Evolutionary conservation across 2,888 invertebrate species (phyloP), one percentile per base, ranked within the genome.

Genomic region (Sarcophaga rosellei): DNA sequence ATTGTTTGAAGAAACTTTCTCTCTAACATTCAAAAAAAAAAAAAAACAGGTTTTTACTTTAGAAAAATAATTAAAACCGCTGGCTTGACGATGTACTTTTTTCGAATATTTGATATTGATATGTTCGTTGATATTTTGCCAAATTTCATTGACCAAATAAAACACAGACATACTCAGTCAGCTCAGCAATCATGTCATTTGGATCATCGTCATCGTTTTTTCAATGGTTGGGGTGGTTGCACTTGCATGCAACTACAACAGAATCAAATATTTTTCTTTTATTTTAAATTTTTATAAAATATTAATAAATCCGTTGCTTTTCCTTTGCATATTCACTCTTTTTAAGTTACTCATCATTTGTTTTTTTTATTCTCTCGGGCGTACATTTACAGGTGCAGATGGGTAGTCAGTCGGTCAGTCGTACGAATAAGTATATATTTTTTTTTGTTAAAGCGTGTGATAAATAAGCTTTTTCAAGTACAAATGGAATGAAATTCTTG

Each of bases 61-160:
- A 35, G 35, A 35, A 35, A 35, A 35, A 35, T 8, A 35, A 10
- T 35, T 35, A 10, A 10, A 35, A 35, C 35, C 35, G 35, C 10
- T 35, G 35, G 35, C 35, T 35, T 35, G 8, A 35, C 35, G 2
- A 10, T 35, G 35, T 35, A 35, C 35, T 35, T 35, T 35, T 35
- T 53, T 25, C 63, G 10, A 15, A 25, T 70, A n/a, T 53, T 74
- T n/a, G n/a, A n/a, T n/a, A n/a, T n/a, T n/a, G n/a, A n/a, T n/a
- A n/a, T n/a, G n/a, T n/a, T 47, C 45, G 66, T 65, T 84, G 84
- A 76, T 70, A 69, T 53, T 80, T 66, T 84, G 84, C 84, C 84
- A 84, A 84, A 80, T 80, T 76, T 80, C 69, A 84, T 79, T 84
- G 69, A 80, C 57, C 65, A 72, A 73, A 77, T 77, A 66, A 63